A percentile compares a stretch with the other conserved stretches of the same genome.
Conservation (phyloP, 2,113 vertebrate genomes). For the Meles meles region DNA sequence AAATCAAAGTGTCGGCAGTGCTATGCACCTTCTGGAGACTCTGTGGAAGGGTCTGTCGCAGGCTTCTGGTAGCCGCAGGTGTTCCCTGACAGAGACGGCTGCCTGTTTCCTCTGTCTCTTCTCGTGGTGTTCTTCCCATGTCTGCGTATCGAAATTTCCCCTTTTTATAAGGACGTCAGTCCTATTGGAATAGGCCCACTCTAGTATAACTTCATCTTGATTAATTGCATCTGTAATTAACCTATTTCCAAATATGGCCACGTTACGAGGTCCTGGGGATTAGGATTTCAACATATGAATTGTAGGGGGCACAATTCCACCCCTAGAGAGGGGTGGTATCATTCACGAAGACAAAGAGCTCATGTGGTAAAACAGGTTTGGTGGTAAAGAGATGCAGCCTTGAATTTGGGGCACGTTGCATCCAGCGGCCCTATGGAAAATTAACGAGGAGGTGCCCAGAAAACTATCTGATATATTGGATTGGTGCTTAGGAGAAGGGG, state of each 20-base stretch:
- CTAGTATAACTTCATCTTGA: not conserved
- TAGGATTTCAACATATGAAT: not conserved
- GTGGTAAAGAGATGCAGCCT: not conserved
- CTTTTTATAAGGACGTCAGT: not conserved
- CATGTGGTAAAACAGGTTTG: not conserved
- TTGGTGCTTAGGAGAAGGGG: not conserved
- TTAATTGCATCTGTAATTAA: not conserved
- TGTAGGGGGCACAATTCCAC: not conserved
- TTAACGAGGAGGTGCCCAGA: not conserved
- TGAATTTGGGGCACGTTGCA: not conserved
- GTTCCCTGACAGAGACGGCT: not conserved
- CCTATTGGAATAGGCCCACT: not conserved
- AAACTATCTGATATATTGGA: not conserved
- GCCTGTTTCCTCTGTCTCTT: not conserved
- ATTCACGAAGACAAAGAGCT: not conserved
- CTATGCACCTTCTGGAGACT: not conserved
- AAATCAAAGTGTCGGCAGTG: not conserved
- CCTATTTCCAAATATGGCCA: not conserved
- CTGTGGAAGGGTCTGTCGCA: not conserved
- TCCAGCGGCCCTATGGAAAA: not conserved
- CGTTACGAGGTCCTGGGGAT: not conserved
- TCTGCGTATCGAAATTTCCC: not conserved
- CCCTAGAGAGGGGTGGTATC: no score
- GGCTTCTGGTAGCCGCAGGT: not conserved
- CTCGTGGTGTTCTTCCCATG: not conserved